A percentile compares a stretch with the other conserved stretches of the same genome.
Conservation (phyloP, 2,113 vertebrate genomes). For the Epinephelus cyanopodus region DNA sequence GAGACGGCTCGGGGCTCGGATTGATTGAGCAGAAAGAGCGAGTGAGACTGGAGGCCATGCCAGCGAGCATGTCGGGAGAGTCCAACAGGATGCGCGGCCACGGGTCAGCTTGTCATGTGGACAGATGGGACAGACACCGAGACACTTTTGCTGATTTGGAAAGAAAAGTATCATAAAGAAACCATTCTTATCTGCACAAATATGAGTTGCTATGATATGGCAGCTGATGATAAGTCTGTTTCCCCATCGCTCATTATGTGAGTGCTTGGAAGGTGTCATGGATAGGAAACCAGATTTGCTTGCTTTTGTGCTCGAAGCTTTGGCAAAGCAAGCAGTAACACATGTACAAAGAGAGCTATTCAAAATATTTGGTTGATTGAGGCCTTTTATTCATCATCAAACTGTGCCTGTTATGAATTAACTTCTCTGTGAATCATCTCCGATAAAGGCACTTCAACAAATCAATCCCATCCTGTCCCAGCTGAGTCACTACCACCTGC, state of each 20-base stretch:
- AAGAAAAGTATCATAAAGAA: background rate
- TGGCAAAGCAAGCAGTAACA: background rate
- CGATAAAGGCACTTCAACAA: constrained; percentile 34
- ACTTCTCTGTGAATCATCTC: constrained; percentile 47
- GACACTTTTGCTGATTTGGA: background rate
- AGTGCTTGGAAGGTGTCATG: constrained; percentile 18
- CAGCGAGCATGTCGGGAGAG: constrained; percentile 56
- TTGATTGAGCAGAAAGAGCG: constrained; percentile 46
- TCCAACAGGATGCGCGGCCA: background rate
- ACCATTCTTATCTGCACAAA: background rate
- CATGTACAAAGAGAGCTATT: constrained; percentile 25
- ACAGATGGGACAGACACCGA: constrained; percentile 56
- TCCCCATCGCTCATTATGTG: background rate
- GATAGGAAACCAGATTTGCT: constrained; percentile 15
- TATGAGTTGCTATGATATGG: constrained; percentile 1
- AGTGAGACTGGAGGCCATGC: constrained; percentile 39
- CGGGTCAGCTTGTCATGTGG: constrained; percentile 13
- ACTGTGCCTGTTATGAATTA: constrained; percentile 35
- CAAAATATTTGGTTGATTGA: constrained; percentile 22
- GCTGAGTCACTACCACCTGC: constrained; percentile 51
- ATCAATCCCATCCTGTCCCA: constrained; percentile 8
- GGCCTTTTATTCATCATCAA: constrained; percentile 40
- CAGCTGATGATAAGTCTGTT: constrained; percentile 22
- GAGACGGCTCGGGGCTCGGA: constrained; percentile 37
- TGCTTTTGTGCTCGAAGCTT: constrained; percentile 20